Evolutionary conservation across 53 echinoderm and acorn worm species (phyloP), one percentile per base, ranked within the genome.

Genomic region (Arbacia lixula): DNA sequence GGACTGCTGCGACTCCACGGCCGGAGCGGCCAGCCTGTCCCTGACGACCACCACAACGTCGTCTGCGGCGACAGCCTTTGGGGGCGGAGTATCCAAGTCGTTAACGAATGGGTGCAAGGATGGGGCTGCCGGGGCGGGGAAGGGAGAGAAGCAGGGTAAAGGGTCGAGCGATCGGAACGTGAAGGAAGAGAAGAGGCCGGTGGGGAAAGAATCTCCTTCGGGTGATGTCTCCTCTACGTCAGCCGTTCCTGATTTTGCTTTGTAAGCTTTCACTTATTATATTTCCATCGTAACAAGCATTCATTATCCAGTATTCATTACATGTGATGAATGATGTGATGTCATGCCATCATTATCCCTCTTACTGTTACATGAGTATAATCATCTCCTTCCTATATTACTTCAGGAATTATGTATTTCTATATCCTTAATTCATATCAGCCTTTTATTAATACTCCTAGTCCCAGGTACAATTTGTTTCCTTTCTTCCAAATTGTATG

Each of bases 171-270:
- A 39, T 33, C 35, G 32, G 60, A 39, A 46, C 8, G 9, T 33
- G 29, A 56, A 50, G 33, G 66, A 84, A 50, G 68, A 72, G 62
- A 71, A 39, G 72, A 43, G 62, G 49, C 40, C 72, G 40, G 60
- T 72, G 24, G 91, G 87, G 11, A 91, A 91, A 64, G 77, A 84
- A 25, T 89, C 89, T 17, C 89, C 92, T 2, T 66, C 92, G 3
- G 89, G 89, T 12, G 89, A 86, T 40, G 93, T 87, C 12, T 90
- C 91, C 10, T 93, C 93, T 19, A 90, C 90, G n/a, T 91, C 88
- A 1, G 85, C 36, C 21, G 87, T 83, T 37, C 93, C 93, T 51
- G 88, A 91, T 21, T n/a, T n/a, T n/a, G n/a, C n/a, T n/a, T n/a
- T n/a, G n/a, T n/a, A n/a, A n/a, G n/a, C n/a, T n/a, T n/a, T n/a